Base-by-base conservation (phyloP, 1,140 invertebrate species). In the Drosophila neocordata region DNA sequence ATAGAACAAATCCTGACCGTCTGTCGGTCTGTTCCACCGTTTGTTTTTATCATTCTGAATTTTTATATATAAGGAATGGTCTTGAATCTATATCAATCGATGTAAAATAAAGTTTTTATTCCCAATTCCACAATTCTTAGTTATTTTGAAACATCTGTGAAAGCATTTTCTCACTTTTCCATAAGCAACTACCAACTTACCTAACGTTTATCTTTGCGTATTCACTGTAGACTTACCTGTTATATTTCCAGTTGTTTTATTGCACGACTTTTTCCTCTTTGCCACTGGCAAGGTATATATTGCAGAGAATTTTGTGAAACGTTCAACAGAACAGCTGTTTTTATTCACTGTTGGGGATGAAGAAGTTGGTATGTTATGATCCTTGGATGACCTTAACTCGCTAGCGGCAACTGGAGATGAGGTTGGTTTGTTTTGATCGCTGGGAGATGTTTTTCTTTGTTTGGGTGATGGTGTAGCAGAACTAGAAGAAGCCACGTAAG, bases 201-300 rank as follows among this genome's bases (percentile, higher is more conserved):
- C 11, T 13, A 8, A 18, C 15, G 0, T 44, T 4, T 44, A 8
- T 44, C 2, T 18, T 8, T 1, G 8, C 18, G 41, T 20, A 20
- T 20, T 4, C 1, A 20, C 15, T 5, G 4, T 12, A 4, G 2
- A 31, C 68, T 52, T 70, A 89, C 85, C 85, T 62, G 85, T 89
- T 41, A 83, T 83, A 60, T 88, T 89, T 55, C 83, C 85, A 3
- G 83, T 75, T 11, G 80, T 81, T 44, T 80, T 90, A 58, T 70
- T 75, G 63, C 70, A 75, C 7, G 70, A 27, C 31, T 90, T 90
- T 41, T 89, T 91, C 6, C 79, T 73, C 65, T 85, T 91, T 7
- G 80, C 73, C 58, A 85, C 75, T 1, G 90, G 90, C 12, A 91
- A 67, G 1, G 90, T 91, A 52, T 91, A 91, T 73, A 91, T 91